A percentile compares a stretch with the other conserved stretches of the same genome.
phyloP scores from a whole-genome alignment of 1,140 invertebrate genomes.

The Halictus rubicundus region DNA sequence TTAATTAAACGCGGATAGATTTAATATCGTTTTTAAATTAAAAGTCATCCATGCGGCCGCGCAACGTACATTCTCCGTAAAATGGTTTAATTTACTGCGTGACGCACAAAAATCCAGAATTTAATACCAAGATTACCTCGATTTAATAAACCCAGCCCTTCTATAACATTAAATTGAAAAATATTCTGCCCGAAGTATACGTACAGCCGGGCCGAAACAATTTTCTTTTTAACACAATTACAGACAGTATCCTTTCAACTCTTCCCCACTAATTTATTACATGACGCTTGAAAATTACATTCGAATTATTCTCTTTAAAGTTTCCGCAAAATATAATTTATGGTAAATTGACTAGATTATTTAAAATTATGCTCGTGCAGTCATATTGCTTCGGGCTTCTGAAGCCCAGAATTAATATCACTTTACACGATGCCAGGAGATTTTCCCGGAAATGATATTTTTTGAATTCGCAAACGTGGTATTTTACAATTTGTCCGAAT shows the following conservation, averaged over 20 bases:
- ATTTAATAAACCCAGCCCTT: background rate
- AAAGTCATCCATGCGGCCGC: background rate
- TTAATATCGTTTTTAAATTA: conserved; percentile 5
- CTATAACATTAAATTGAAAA: background rate
- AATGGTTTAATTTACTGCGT: conserved; percentile 4
- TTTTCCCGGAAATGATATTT: too few relatives aligned
- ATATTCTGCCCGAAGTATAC: background rate
- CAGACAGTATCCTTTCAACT: background rate
- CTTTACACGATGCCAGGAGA: too few relatives aligned
- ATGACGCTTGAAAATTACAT: background rate
- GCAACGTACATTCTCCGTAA: background rate
- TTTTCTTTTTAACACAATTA: too few relatives aligned
- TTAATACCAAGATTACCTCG: conserved; percentile 1
- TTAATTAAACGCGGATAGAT: background rate
- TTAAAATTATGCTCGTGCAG: too few relatives aligned
- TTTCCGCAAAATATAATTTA: too few relatives aligned
- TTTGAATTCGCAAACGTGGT: too few relatives aligned
- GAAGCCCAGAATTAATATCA: too few relatives aligned
- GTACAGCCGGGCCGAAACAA: too few relatives aligned
- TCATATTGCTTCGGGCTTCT: too few relatives aligned
- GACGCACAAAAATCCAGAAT: background rate
- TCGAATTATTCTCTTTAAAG: background rate
- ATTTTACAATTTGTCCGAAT: too few relatives aligned
- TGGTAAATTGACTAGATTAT: too few relatives aligned
- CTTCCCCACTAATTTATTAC: background rate